A percentile compares a stretch with the other conserved stretches of the same genome.
Evolutionary conservation across 2,113 vertebrate species (phyloP).

Genomic region (Apodemus sylvaticus): DNA sequence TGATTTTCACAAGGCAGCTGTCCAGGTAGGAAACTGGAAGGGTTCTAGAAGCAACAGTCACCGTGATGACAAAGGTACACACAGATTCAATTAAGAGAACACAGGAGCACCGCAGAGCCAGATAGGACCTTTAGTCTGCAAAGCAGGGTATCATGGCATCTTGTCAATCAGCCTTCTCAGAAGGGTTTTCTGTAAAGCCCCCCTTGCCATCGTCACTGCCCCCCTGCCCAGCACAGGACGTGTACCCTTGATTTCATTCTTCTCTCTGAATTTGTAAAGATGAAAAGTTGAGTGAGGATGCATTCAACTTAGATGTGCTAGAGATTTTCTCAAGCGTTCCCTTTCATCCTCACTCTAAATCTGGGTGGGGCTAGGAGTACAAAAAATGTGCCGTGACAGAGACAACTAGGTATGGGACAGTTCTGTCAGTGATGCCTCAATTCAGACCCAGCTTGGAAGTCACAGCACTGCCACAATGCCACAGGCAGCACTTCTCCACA

Average conservation of each 20-base stretch:
- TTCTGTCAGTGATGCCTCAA: fast-evolving
- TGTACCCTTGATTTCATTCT: neutral
- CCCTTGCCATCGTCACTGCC: too few species aligned
- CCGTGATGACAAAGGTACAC: neutral
- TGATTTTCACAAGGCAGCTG: neutral
- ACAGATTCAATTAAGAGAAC: neutral
- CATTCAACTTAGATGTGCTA: neutral
- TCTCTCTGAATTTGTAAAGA: slow-evolving; percentile 12
- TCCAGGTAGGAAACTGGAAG: neutral
- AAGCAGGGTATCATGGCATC: neutral
- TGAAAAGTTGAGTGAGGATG: neutral
- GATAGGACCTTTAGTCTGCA: neutral
- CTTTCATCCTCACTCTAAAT: neutral
- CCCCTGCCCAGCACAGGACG: too few species aligned
- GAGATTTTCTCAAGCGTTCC: neutral
- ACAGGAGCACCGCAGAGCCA: neutral
- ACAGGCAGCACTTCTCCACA: neutral
- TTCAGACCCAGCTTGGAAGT: neutral
- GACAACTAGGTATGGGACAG: neutral
- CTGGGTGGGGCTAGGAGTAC: neutral
- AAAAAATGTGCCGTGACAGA: neutral
- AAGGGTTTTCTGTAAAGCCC: neutral
- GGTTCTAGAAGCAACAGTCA: neutral
- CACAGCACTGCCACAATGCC: neutral
- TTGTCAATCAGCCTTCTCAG: neutral